Conservation (phyloP, 2,888 invertebrate genomes). For the Erannis defoliaria region DNA sequence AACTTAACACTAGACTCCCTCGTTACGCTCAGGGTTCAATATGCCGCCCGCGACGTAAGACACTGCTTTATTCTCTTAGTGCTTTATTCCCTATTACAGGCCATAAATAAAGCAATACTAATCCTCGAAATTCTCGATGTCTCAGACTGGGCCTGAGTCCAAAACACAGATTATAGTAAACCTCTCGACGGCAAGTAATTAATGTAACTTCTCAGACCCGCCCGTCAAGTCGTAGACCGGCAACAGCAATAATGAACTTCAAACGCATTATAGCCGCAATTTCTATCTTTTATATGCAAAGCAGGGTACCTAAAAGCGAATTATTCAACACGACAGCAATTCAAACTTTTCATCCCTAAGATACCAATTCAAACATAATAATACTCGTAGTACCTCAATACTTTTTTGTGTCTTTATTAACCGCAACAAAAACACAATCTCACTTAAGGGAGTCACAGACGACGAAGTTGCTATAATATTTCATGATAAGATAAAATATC, state of each 20-base stretch:
- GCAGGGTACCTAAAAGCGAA: slow-evolving; percentile 4
- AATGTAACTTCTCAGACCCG: slow-evolving; percentile 59
- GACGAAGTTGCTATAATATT: no score
- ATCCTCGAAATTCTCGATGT: slow-evolving; percentile 16
- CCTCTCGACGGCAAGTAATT: slow-evolving; percentile 60
- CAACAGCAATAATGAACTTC: slow-evolving; percentile 62
- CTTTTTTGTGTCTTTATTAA: no score
- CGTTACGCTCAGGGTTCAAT: no score
- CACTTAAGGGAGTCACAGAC: no score
- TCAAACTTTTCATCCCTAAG: slow-evolving; percentile 25
- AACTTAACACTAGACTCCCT: no score
- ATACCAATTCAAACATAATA: slow-evolving; percentile 40
- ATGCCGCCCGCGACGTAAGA: no score
- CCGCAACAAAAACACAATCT: no score
- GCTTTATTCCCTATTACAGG: no score
- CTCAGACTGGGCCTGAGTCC: slow-evolving; percentile 11
- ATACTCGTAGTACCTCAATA: slow-evolving; percentile 36
- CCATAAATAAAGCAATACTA: slow-evolving; percentile 4
- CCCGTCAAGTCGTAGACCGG: slow-evolving; percentile 49
- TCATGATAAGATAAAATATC: no score
- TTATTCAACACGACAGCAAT: slow-evolving; percentile 13
- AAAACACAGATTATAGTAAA: slow-evolving; percentile 44
- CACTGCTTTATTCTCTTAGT: no score
- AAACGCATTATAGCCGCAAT: slow-evolving; percentile 59
- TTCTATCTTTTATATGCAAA: slow-evolving; percentile 73